Conservation (phyloP, 92 coral and sea anemone species). For the Plumapathes pennacea region DNA sequence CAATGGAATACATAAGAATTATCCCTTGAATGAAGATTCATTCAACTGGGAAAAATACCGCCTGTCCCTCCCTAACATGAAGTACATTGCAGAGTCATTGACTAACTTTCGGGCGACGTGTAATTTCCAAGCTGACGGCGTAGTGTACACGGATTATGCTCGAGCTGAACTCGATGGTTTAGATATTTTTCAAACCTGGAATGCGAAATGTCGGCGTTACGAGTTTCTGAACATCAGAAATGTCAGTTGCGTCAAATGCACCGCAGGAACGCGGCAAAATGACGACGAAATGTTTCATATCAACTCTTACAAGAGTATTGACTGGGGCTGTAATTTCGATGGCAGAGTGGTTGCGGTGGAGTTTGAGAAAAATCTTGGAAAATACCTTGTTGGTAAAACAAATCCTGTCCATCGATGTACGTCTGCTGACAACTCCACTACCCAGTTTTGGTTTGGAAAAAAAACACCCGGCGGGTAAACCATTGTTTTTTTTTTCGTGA, state of each 20-base stretch:
- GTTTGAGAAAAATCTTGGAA: background rate
- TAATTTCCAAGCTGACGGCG: conserved; percentile 13
- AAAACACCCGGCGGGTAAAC: too few relatives aligned
- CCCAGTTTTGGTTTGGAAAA: too few relatives aligned
- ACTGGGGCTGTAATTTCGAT: background rate
- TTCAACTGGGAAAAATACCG: conserved; percentile 1
- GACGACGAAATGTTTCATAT: background rate
- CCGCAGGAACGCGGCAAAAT: background rate
- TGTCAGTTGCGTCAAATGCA: conserved; percentile 5
- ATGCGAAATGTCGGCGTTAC: background rate
- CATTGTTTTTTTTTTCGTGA: too few relatives aligned
- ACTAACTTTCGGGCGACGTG: conserved; percentile 12
- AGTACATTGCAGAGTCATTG: conserved; percentile 3
- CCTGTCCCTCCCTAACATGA: conserved; percentile 15
- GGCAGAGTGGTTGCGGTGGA: background rate
- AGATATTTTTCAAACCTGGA: background rate
- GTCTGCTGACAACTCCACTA: too few relatives aligned
- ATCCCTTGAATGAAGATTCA: background rate
- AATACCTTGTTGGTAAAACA: background rate
- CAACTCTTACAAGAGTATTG: background rate
- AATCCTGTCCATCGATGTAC: too few relatives aligned
- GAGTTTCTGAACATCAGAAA: conserved; percentile 13
- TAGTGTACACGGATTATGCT: conserved; percentile 10
- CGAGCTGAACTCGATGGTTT: conserved; percentile 4
- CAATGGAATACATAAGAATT: background rate